Evolutionary conservation across 2,113 vertebrate genomes (phyloP).

Genomic region (Chelonoidis abingdonii): DNA sequence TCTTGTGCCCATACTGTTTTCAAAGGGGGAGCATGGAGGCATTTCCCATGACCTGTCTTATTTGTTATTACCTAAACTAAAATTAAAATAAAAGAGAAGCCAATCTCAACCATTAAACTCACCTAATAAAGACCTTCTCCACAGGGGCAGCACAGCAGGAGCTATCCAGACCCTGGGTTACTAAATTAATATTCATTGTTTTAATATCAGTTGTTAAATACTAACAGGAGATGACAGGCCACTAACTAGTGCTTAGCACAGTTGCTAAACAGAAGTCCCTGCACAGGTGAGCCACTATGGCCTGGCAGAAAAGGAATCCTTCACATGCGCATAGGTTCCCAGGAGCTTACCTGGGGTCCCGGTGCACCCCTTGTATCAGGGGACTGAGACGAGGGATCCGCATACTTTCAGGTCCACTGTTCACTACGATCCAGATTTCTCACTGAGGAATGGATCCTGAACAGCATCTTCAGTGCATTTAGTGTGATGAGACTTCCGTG

Average conservation of each 20-base stretch:
- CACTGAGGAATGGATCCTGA: neutral
- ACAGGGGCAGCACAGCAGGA: neutral
- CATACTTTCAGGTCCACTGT: neutral
- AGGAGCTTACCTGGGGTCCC: neutral
- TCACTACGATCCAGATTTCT: neutral
- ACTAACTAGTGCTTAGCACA: neutral
- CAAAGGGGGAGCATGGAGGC: neutral
- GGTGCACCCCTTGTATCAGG: neutral
- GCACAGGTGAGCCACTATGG: neutral
- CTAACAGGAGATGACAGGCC: neutral
- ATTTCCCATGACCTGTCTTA: neutral
- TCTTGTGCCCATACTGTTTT: neutral
- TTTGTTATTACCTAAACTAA: neutral
- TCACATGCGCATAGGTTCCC: neutral
- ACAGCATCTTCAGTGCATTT: neutral
- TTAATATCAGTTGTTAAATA: neutral
- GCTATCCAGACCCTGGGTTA: neutral
- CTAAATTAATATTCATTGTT: neutral
- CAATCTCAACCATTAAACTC: neutral
- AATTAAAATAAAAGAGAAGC: neutral
- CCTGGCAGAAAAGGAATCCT: neutral
- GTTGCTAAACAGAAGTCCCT: neutral
- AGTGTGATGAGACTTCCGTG: neutral
- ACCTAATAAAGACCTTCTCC: neutral
- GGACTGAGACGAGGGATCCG: neutral